Evolutionary conservation across 2,888 invertebrate species (phyloP).

Genomic region (Drosophila phalerata): DNA sequence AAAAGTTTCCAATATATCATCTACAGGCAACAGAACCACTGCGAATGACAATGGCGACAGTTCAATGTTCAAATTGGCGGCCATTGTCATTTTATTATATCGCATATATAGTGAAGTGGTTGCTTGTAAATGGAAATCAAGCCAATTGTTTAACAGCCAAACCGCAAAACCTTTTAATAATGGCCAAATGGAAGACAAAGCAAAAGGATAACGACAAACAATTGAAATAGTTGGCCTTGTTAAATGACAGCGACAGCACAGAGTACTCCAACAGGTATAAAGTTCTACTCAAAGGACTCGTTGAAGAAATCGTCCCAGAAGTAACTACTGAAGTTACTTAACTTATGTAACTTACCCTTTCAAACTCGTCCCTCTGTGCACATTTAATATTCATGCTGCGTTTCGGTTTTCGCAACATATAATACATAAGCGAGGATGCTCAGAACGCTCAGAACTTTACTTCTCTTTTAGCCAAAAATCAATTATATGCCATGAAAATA

Average conservation of each 20-base stretch:
- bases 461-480: slow-evolving; percentile 71
- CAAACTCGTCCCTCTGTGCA: not conserved
- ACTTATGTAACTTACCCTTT: slow-evolving; percentile 22
- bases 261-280: slow-evolving; percentile 2
- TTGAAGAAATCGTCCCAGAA: slow-evolving; percentile 1
- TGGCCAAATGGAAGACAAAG: slow-evolving; percentile 37
- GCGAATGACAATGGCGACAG: slow-evolving; percentile 18
- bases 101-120: not conserved
- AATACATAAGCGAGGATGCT: slow-evolving; percentile 13
- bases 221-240: slow-evolving; percentile 14
- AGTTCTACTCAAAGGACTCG: slow-evolving; percentile 2
- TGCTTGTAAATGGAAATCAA: slow-evolving; percentile 58
- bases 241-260: slow-evolving; percentile 7
- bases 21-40: slow-evolving; percentile 7
- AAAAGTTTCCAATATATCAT: slow-evolving; percentile 67
- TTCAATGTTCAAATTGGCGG: slow-evolving; percentile 59
- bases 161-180: slow-evolving; percentile 80
- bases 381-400: slow-evolving; percentile 75
- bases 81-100: slow-evolving; percentile 44
- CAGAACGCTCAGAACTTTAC: slow-evolving; percentile 21
- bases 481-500: slow-evolving; percentile 74
- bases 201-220: slow-evolving; percentile 8
- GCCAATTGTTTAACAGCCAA: slow-evolving; percentile 74
- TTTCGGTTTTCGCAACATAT: slow-evolving; percentile 56
- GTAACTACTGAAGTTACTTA: slow-evolving; percentile 22